Conservation (phyloP, 2,797 vertebrate genomes). For the Sebastes matsubarae region DNA sequence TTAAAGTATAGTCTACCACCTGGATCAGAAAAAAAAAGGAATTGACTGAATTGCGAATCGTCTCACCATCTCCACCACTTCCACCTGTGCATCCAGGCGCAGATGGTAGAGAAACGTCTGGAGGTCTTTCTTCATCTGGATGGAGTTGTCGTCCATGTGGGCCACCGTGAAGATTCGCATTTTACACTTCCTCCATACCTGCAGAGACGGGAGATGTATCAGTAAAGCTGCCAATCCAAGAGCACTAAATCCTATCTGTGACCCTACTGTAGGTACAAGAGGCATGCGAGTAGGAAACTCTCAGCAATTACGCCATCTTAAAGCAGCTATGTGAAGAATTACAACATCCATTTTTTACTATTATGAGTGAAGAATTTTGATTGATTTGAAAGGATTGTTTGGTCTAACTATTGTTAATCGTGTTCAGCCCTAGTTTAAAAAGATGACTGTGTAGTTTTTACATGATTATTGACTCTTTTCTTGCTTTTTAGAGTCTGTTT, state of each 20-base stretch:
- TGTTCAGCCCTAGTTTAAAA: no score
- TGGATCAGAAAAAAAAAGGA: neutral
- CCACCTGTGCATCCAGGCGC: slow-evolving; percentile 92
- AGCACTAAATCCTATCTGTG: neutral
- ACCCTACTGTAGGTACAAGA: neutral
- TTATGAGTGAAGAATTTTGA: neutral
- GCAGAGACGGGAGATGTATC: neutral
- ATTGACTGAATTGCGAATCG: neutral
- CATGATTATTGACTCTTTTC: neutral
- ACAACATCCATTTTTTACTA: neutral
- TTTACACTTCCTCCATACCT: slow-evolving; percentile 96
- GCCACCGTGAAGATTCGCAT: slow-evolving; percentile 98
- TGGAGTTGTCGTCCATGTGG: slow-evolving; percentile 96
- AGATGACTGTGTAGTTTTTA: neutral
- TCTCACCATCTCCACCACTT: slow-evolving; percentile 97
- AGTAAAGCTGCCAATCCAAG: neutral
- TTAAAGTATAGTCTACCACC: neutral
- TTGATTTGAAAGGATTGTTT: neutral
- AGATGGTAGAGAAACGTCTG: slow-evolving; percentile 95
- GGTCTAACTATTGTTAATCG: no score
- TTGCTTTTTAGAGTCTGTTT: neutral
- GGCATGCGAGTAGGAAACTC: neutral
- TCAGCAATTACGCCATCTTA: neutral
- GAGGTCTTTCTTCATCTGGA: slow-evolving; percentile 98
- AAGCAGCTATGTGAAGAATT: neutral